These are phyloP conservation scores for Oryzias melastigma DNA, from an alignment of 2,113 vertebrate genomes.

Conservation along the genomic window DNA sequence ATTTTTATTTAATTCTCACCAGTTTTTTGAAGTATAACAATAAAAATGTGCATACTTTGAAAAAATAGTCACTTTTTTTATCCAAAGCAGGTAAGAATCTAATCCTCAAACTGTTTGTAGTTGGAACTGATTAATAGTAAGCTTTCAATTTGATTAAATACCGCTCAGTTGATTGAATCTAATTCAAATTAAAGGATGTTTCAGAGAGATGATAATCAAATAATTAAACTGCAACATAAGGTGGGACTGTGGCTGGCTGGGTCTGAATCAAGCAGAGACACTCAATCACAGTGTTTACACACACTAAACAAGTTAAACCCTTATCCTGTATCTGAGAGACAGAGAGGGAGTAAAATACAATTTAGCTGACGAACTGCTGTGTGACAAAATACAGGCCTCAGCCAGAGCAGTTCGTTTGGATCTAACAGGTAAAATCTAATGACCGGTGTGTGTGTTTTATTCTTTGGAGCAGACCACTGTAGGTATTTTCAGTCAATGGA, in stretches of 20 bases:
- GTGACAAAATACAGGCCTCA: conserved; percentile 6
- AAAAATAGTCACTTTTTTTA: neutral
- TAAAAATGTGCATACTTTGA: too few relatives aligned
- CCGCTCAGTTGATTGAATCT: conserved; percentile 9
- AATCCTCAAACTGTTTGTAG: conserved; percentile 6
- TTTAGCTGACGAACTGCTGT: conserved; percentile 20
- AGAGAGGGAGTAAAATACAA: conserved; percentile 11
- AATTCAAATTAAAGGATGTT: conserved; percentile 27
- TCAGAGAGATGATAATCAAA: conserved; percentile 31
- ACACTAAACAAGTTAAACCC: conserved; percentile 18
- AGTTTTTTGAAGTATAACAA: too few relatives aligned
- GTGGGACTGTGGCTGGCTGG: conserved; percentile 14
- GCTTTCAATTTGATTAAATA: conserved; percentile 26
- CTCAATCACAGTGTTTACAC: conserved; percentile 10
- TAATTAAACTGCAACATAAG: conserved; percentile 21
- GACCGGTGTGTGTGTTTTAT: conserved; percentile 16
- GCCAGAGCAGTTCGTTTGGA: conserved; percentile 18
- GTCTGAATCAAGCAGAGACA: conserved; percentile 12
- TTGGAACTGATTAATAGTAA: conserved; percentile 16
- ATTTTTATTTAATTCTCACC: too few relatives aligned
- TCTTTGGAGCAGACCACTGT: conserved; percentile 28
- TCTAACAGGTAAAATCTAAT: conserved; percentile 21
- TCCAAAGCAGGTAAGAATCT: neutral
- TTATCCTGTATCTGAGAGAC: conserved; percentile 8
- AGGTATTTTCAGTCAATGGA: conserved; percentile 47